phyloP scores from a whole-genome alignment of 1,140 invertebrate genomes.

The Drosophila kepulauana region DNA sequence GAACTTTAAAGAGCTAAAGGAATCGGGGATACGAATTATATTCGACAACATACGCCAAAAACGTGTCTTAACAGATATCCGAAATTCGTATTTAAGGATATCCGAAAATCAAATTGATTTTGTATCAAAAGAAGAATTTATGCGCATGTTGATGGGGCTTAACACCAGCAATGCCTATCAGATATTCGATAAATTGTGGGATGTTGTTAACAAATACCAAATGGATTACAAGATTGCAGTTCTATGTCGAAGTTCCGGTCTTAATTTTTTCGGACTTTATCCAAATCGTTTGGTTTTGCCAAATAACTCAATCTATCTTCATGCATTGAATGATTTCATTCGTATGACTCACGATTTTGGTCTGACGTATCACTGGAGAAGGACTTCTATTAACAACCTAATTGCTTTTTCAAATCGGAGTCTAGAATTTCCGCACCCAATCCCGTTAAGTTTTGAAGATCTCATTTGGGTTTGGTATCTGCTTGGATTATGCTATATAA shows the following conservation, averaged over 20 bases:
- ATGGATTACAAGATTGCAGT: no score
- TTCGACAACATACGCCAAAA: background rate
- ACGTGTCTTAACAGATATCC: no score
- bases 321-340: slow-evolving; percentile 2
- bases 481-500: background rate
- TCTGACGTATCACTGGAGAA: background rate
- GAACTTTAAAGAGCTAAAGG: slow-evolving; percentile 33
- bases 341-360: background rate
- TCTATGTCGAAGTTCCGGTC: no score
- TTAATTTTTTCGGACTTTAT: no score
- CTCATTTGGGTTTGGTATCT: slow-evolving; percentile 20
- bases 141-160: background rate
- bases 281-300: background rate
- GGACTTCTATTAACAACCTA: background rate
- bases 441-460: background rate
- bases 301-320: slow-evolving; percentile 9
- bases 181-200: background rate
- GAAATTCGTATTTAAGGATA: background rate
- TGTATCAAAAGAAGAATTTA: background rate
- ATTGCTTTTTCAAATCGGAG: background rate
- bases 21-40: background rate
- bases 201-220: background rate
- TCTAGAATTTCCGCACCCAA: background rate
- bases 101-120: background rate
- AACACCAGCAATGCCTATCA: slow-evolving; percentile 16